Percentiles rank a stretch among this genome's conserved stretches.
These are phyloP conservation scores for Apaloderma vittatum DNA, from an alignment of 2,113 vertebrate species.

Conservation along the genomic window DNA sequence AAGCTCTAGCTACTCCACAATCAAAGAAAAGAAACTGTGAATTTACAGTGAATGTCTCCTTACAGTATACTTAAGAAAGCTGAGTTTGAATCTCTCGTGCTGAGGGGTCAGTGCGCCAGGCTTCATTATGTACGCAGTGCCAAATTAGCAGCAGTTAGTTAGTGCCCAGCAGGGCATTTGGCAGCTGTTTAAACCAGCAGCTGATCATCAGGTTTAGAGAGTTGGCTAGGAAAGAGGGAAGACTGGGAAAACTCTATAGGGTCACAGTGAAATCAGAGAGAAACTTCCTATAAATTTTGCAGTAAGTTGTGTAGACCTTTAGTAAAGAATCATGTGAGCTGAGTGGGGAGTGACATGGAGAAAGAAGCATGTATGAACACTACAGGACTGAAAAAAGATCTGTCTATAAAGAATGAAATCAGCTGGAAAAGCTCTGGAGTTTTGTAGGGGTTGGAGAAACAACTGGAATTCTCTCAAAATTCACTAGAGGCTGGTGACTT, in stretches of 20 bases:
- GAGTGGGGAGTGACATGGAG: not conserved
- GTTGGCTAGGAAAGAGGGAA: not conserved
- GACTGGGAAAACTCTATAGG: not conserved
- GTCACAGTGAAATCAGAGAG: not conserved
- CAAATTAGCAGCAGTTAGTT: constrained; percentile 8
- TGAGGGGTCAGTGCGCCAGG: not conserved
- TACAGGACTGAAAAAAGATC: not conserved
- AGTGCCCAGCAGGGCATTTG: not conserved
- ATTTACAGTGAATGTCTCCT: not conserved
- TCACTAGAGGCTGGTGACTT: not conserved
- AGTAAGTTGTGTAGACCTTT: not conserved
- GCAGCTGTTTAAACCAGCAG: constrained; percentile 16
- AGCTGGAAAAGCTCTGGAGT: not conserved
- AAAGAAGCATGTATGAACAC: not conserved
- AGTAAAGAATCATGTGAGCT: not conserved
- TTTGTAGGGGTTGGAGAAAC: not conserved
- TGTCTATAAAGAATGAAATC: not conserved
- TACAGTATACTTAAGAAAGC: not conserved
- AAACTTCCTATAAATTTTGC: not conserved
- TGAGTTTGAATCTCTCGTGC: not conserved
- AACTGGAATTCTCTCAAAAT: constrained; percentile 6
- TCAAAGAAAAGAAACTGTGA: not conserved
- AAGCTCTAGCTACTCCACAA: constrained; percentile 8
- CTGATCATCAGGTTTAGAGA: not conserved
- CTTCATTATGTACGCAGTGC: not conserved